Conservation (phyloP, 2,113 vertebrate species). For the Herpetotheres cachinnans region DNA sequence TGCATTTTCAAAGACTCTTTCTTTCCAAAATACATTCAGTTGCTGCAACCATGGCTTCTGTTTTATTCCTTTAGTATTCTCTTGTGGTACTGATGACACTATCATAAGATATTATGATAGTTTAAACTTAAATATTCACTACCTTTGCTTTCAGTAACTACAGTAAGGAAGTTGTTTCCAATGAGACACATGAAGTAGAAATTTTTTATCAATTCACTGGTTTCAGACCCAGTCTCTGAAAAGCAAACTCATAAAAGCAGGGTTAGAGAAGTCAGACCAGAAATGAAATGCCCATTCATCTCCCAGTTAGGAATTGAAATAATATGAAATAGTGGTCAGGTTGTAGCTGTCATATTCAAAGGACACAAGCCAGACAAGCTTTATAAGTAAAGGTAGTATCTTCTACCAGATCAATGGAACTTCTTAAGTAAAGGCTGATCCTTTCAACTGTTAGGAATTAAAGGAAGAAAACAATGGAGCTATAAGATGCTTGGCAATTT, state of each 20-base stretch:
- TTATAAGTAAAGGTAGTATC: not conserved
- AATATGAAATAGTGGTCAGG: not conserved
- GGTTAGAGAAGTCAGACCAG: not conserved
- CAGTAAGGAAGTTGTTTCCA: not conserved
- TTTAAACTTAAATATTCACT: not conserved
- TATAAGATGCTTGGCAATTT: not conserved
- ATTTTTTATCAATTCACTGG: not conserved
- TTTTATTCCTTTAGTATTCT: not conserved
- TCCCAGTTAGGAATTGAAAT: not conserved
- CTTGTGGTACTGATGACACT: not conserved
- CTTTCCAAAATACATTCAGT: not conserved
- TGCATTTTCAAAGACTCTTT: not conserved
- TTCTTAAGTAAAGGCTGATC: not conserved
- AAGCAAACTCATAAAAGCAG: not conserved
- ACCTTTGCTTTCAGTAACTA: not conserved
- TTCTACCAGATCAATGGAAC: not conserved
- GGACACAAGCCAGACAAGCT: not conserved
- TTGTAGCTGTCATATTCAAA: not conserved
- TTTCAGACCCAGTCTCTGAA: not conserved
- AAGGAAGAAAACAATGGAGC: not conserved
- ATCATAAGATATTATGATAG: not conserved
- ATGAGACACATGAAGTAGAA: not conserved
- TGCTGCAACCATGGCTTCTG: not conserved
- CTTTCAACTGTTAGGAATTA: not conserved
- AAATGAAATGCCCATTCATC: not conserved